Evolutionary conservation across 2,888 invertebrate species (phyloP).

Genomic region (Griposia aprilina): DNA sequence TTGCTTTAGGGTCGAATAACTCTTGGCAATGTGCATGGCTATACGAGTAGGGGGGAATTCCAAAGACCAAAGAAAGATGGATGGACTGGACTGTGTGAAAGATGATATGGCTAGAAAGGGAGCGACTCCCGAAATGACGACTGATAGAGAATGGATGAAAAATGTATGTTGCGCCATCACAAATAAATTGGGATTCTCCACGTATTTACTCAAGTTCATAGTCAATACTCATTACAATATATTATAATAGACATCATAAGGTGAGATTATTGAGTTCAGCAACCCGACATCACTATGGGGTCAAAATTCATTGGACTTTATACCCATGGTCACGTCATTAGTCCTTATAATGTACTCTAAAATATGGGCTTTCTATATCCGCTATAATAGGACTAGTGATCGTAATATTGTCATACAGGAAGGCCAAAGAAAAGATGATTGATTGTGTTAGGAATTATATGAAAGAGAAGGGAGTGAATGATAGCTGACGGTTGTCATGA

Average conservation of each 20-base stretch:
- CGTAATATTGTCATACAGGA: neutral
- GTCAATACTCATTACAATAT: too few relatives aligned
- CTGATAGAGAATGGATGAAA: neutral
- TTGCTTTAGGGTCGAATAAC: neutral
- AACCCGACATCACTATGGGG: conserved; percentile 19
- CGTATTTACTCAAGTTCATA: neutral
- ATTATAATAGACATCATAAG: neutral
- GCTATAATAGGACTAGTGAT: neutral
- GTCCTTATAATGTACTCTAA: neutral
- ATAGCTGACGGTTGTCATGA: neutral
- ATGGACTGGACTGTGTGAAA: neutral
- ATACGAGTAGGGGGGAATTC: neutral
- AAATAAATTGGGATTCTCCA: neutral
- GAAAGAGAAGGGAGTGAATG: neutral
- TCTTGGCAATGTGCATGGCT: neutral
- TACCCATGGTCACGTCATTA: neutral
- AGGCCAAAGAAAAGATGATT: neutral
- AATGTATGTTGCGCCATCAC: neutral
- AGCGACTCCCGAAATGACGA: neutral
- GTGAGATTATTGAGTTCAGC: conserved; percentile 26
- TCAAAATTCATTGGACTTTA: conserved; percentile 10
- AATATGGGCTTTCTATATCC: neutral
- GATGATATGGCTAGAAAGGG: neutral
- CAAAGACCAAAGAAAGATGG: neutral
- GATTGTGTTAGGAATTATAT: neutral